phyloP scores from a whole-genome alignment of 2,113 vertebrate genomes.

The Calidris pygmaea region DNA sequence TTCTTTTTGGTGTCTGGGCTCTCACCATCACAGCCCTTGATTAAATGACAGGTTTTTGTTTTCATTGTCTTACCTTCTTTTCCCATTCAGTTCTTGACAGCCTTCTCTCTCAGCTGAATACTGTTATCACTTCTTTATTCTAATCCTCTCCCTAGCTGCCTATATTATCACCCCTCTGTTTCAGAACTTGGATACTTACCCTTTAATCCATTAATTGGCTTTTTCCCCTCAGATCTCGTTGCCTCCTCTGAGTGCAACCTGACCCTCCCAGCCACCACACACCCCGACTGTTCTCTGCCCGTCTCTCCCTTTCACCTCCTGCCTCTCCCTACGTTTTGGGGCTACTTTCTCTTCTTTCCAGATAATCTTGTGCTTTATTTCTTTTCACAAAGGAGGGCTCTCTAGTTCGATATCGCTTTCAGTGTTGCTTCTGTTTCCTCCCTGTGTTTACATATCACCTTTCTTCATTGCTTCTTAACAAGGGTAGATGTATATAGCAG shows the following conservation, averaged over 20 bases:
- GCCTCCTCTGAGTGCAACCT: conserved; percentile 49
- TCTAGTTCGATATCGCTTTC: conserved; percentile 16
- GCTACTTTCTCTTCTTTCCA: conserved; percentile 43
- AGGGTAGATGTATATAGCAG: neutral
- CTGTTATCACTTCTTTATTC: conserved; percentile 82
- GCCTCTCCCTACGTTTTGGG: conserved; percentile 12
- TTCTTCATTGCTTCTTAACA: conserved; percentile 42
- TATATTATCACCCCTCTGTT: conserved; percentile 78
- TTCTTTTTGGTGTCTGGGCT: neutral
- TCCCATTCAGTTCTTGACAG: conserved; percentile 76
- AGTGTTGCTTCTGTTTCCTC: conserved; percentile 35
- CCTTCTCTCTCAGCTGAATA: conserved; percentile 76
- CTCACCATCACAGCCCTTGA: conserved; percentile 62
- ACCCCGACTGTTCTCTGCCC: conserved; percentile 30
- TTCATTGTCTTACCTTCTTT: conserved; percentile 73
- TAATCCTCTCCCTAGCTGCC: conserved; percentile 78
- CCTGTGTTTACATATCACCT: neutral
- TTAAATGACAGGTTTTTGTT: conserved; percentile 76
- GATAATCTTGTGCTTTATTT: conserved; percentile 57
- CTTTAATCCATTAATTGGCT: conserved; percentile 80
- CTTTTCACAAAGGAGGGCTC: conserved; percentile 29
- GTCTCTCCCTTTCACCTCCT: neutral
- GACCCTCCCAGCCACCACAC: conserved; percentile 40
- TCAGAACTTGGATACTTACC: conserved; percentile 72
- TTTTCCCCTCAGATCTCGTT: conserved; percentile 69